phyloP scores from a whole-genome alignment of 1,140 invertebrate species.

The Ceratina japonica region DNA sequence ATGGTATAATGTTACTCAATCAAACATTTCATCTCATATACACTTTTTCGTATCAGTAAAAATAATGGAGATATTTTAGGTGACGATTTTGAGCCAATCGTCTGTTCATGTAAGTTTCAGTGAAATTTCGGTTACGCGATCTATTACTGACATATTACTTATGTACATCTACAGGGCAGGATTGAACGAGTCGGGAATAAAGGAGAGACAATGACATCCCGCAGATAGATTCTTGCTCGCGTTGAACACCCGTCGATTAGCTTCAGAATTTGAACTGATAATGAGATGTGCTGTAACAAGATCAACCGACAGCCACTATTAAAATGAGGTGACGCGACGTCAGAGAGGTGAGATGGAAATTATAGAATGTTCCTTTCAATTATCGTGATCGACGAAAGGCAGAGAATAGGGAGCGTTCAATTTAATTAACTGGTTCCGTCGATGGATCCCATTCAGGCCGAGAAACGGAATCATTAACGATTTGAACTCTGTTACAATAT shows the following conservation, averaged over 20 bases:
- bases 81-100: too few species aligned
- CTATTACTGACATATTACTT: slow-evolving; percentile 29
- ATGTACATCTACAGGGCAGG: background rate
- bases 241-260: slow-evolving; percentile 13
- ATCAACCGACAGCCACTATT: slow-evolving; percentile 21
- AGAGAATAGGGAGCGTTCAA: slow-evolving; percentile 43
- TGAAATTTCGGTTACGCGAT: background rate
- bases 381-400: slow-evolving; percentile 43
- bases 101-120: too few species aligned
- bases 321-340: slow-evolving; percentile 29
- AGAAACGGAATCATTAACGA: slow-evolving; percentile 58
- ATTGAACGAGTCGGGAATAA: too few species aligned
- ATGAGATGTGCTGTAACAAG: background rate
- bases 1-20: too few species aligned
- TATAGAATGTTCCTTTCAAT: slow-evolving; percentile 62
- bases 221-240: background rate
- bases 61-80: too few species aligned
- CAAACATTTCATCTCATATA: too few species aligned
- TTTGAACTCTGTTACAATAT: slow-evolving; percentile 61
- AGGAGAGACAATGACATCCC: background rate
- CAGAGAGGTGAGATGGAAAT: slow-evolving; percentile 38
- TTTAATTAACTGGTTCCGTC: slow-evolving; percentile 67
- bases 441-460: slow-evolving; percentile 56
- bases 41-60: too few species aligned
- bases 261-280: slow-evolving; percentile 18